Base-by-base conservation (phyloP, 2,797 vertebrate genomes). In the Graptemys geographica region DNA sequence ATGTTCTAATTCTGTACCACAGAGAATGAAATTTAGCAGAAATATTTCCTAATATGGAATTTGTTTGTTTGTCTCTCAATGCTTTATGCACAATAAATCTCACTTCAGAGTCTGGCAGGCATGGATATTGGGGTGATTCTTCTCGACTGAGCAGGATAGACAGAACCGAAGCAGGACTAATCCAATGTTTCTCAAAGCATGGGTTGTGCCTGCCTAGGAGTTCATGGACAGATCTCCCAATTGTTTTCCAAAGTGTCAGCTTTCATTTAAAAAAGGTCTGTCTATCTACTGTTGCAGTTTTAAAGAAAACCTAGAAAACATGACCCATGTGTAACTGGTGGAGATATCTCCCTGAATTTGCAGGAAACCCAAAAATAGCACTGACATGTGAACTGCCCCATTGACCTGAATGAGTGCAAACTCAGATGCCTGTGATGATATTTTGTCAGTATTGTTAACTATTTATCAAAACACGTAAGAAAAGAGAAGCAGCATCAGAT, bases 231-330 rank as follows among this genome's bases (percentile, higher is more conserved):
- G 8, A 41, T 47, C 49, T 33, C 8, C 11, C 33, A 33, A 28
- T 4, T 41, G 2, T 2, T 83, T 11, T 47, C 13, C 49, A 2
- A 11, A 62, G 13, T 16, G 1, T 76, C 23, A 44, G 0, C 37
- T 52, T 69, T 47, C 69, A 2, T 1, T 16, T 80, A 49, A 28
- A 2, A 5, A 53, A 37, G 27, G 2, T 31, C 41, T 51, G 3
- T 74, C 33, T 37, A 76, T 44, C 72, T 76, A 27, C 55, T 86
- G 25, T 72, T 56, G 27, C 23, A 52, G 8, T 5, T 93, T 3
- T 52, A 69, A 82, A 79, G 1, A 62, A 62, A 62, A 62, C 31
- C 59, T 31, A 33, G 59, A 62, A 62, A 62, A 55, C 53, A 23
- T 55, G 53, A 55, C 53, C 21, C 21, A 55, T 9, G 53, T 55